phyloP scores from a whole-genome alignment of 2,113 vertebrate genomes.

The Cepphus grylle region DNA sequence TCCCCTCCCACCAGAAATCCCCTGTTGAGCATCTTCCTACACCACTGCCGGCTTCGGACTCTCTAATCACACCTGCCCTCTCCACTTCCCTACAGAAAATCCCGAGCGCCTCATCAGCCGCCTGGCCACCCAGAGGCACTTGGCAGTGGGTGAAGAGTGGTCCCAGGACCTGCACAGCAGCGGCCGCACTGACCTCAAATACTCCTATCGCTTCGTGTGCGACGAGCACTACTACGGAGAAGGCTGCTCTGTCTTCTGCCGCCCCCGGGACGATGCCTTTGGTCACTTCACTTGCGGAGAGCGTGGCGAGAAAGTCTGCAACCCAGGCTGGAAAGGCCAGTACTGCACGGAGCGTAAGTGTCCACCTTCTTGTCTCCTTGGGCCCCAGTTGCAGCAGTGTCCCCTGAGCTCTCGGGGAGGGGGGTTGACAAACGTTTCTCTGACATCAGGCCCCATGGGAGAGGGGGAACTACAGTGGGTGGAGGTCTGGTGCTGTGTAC shows the following conservation, averaged over 20 bases:
- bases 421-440: not conserved
- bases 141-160: slow-evolving; percentile 95
- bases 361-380: not conserved
- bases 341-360: slow-evolving; percentile 97
- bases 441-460: not conserved
- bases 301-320: slow-evolving; percentile 93
- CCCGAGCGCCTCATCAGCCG: slow-evolving; percentile 93
- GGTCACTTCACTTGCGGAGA: slow-evolving; percentile 97
- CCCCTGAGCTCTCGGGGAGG: not conserved
- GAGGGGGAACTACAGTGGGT: not conserved
- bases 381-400: not conserved
- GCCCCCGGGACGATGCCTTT: slow-evolving; percentile 92
- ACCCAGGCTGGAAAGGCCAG: slow-evolving; percentile 94
- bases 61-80: not conserved
- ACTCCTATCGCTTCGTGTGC: slow-evolving; percentile 94
- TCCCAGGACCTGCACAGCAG: slow-evolving; percentile 91
- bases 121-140: slow-evolving; percentile 91
- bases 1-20: not conserved
- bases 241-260: slow-evolving; percentile 96
- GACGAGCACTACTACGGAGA: slow-evolving; percentile 97
- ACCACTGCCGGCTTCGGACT: not conserved
- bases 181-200: slow-evolving; percentile 90
- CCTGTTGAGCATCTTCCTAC: not conserved
- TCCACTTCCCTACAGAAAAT: slow-evolving; percentile 78
- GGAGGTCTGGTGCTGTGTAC: not conserved